phyloP scores from a whole-genome alignment of 2,797 vertebrate species.

The Hybognathus amarus region DNA sequence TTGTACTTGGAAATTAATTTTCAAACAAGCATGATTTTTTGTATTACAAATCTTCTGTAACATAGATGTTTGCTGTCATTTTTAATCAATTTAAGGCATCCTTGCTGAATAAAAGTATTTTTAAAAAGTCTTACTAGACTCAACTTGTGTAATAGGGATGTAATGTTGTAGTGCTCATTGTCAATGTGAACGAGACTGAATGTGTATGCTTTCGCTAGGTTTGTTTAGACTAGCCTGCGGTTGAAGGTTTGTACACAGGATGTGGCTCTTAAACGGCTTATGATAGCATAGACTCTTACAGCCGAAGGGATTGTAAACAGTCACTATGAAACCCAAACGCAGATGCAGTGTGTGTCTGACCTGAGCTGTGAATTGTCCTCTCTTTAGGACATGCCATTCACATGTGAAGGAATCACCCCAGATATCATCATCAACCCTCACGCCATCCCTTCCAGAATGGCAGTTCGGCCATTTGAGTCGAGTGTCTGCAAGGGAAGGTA shows the following conservation, averaged over 20 bases:
- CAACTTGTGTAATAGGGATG: not conserved
- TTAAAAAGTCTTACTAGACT: not conserved
- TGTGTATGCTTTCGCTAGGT: not conserved
- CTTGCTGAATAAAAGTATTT: not conserved
- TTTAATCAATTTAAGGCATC: not conserved
- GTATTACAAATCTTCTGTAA: not conserved
- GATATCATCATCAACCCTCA: constrained; percentile 99
- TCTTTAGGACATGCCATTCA: constrained; percentile 96
- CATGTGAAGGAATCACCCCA: constrained; percentile 97
- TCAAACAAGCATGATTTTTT: not conserved
- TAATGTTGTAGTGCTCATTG: not conserved
- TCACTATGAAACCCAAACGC: not conserved
- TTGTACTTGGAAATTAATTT: not conserved
- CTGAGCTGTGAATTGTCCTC: constrained; percentile 3
- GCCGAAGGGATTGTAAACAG: constrained; percentile 26
- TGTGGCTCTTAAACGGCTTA: constrained; percentile 3
- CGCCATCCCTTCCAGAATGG: constrained; percentile 98
- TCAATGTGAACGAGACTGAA: not conserved
- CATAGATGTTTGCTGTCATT: not conserved
- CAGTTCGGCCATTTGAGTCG: constrained; percentile 98
- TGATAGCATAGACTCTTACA: not conserved
- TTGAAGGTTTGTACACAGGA: constrained; percentile 4
- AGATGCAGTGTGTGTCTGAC: not conserved
- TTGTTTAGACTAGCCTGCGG: constrained; percentile 20
- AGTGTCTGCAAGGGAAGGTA: constrained; percentile 98